Base-by-base conservation (phyloP, 2,113 vertebrate species). In the Rattus rattus region DNA sequence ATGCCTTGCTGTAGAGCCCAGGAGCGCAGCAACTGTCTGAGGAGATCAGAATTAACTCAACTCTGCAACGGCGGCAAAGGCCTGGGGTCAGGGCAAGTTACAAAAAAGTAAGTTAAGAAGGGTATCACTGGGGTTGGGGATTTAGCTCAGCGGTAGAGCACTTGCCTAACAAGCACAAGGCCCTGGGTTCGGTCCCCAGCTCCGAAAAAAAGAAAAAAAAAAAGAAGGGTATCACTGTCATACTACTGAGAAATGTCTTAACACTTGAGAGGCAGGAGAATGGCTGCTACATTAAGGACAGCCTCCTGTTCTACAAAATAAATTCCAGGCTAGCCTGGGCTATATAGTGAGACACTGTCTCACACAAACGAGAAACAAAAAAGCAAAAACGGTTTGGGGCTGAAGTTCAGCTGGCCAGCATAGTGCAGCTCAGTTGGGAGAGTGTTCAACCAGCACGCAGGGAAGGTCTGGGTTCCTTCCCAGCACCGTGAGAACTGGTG, bases 381-480 rank as follows among this genome's bases (percentile, higher is more conserved):
- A 14, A 43, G 20, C n/a, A 63, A 63, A 26, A 84, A 8, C 26
- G 56, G 81, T 43, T 9, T 43, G n/a, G 56, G 24, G n/a, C n/a
- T 81, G 11, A 54, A 33, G 73, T 22, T 22, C 30, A 19, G 7
- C 16, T 39, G 19, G 19, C 10, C 4, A 20, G n/a, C 19, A 39
- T 4, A n/a, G 70, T 10, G 36, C 22, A 10, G 70, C 16, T 79
- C 26, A 79, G 47, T 28, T 13, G 28, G 77, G 19, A 22, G 52
- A 83, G 2, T 16, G 12, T 13, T 14, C n/a, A 8, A 0, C 7
- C 14, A 26, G n/a, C 13, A 16, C 17, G 56, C 19, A 2, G 56
- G 22, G 3, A 16, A 83, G 24, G 12, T n/a, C 22, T 49, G 13
- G 2, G n/a, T 16, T 43, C n/a, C 56, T n/a, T 24, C 80, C 56